Conservation (phyloP, 2,797 vertebrate genomes). For the Salmo trutta region DNA sequence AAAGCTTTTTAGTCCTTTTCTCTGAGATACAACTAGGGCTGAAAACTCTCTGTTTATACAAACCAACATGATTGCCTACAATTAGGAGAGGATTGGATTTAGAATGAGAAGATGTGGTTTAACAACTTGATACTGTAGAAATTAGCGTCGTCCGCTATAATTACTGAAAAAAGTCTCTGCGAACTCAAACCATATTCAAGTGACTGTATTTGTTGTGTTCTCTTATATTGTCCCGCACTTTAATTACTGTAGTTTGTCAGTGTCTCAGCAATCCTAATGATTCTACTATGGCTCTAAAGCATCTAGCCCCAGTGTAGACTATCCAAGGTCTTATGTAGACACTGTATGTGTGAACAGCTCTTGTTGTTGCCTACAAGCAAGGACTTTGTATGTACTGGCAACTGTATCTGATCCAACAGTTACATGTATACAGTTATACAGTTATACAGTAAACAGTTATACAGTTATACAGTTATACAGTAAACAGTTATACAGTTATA, state of each 20-base stretch:
- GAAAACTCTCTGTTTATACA: neutral
- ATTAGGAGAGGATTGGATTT: neutral
- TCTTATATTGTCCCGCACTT: no score
- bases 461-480: no score
- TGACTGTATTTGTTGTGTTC: no score
- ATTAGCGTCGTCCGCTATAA: neutral
- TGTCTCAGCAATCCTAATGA: neutral
- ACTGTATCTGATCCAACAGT: no score
- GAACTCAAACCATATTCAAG: neutral
- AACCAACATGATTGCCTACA: neutral
- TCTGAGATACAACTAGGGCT: neutral
- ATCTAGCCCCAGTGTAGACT: neutral
- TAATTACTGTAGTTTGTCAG: no score
- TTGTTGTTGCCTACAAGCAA: no score
- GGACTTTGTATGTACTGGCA: no score
- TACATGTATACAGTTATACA: no score
- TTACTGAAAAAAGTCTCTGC: neutral
- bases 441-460: no score
- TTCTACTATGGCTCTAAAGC: neutral
- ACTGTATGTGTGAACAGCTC: neutral
- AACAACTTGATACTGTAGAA: neutral
- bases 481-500: no score
- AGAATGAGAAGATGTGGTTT: neutral
- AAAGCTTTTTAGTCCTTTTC: conserved; percentile 8
- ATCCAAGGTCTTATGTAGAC: neutral